phyloP scores from a whole-genome alignment of 37 sponge, comb jelly and placozoan species.

The Bolinopsis microptera region DNA sequence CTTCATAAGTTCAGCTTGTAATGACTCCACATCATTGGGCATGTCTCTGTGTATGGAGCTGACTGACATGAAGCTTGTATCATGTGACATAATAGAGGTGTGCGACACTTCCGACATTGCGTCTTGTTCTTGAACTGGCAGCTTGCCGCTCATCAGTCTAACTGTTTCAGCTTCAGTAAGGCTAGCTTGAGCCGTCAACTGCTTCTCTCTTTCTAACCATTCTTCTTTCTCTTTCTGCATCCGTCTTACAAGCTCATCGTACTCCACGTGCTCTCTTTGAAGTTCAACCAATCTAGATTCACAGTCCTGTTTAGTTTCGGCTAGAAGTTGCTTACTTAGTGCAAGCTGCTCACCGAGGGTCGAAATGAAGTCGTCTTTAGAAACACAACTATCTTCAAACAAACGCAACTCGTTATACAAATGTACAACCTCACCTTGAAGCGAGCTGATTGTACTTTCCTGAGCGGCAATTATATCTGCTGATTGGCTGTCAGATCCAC shows the following conservation, averaged over 20 bases:
- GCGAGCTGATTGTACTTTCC: not conserved
- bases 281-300: not conserved
- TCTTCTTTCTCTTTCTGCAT: constrained; percentile 32
- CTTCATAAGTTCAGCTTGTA: constrained; percentile 46
- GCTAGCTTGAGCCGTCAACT: not conserved
- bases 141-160: constrained; percentile 42
- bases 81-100: not conserved
- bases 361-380: not conserved
- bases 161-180: constrained; percentile 61
- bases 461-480: not conserved
- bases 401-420: constrained; percentile 40
- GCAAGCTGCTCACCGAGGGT: not conserved
- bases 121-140: constrained; percentile 15
- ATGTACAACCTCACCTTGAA: constrained; percentile 28
- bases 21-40: constrained; percentile 32
- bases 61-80: constrained; percentile 7
- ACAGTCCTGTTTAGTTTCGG: not conserved
- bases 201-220: not conserved
- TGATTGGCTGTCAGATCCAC: constrained; percentile 18
- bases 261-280: not conserved
- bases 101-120: constrained; percentile 39
- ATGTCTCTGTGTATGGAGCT: not conserved
- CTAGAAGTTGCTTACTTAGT: not conserved
- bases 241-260: not conserved
- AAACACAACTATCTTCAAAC: constrained; percentile 22